A percentile compares a stretch with the other conserved stretches of the same genome.
Evolutionary conservation across 1,140 invertebrate species (phyloP).

Genomic region (Panulirus ornatus): DNA sequence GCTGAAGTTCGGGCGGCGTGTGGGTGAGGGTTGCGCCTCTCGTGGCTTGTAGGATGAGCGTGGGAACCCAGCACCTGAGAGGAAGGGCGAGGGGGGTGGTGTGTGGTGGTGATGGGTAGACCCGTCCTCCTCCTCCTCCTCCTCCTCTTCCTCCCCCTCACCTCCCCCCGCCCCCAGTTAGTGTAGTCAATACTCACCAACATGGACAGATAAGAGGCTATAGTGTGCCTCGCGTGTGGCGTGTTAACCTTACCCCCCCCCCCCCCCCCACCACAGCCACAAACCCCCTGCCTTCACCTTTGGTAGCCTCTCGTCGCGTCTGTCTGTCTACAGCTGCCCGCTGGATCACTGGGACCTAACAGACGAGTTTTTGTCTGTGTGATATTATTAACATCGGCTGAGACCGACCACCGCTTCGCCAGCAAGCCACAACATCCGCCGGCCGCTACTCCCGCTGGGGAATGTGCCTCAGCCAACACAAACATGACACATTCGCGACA

Average conservation of each 20-base stretch:
- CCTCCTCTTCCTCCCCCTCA: conserved; percentile 9
- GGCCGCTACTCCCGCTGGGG: too few species aligned
- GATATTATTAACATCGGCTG: too few species aligned
- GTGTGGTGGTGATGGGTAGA: not conserved
- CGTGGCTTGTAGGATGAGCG: conserved; percentile 16
- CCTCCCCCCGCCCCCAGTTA: not conserved
- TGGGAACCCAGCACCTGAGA: conserved; percentile 56
- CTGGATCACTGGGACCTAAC: too few species aligned
- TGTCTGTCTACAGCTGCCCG: too few species aligned
- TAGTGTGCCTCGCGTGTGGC: not conserved
- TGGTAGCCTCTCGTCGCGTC: too few species aligned
- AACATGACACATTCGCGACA: not conserved
- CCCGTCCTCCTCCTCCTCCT: not conserved
- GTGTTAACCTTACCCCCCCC: not conserved
- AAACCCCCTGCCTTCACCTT: too few species aligned
- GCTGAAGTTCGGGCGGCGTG: not conserved
- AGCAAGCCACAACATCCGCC: too few species aligned
- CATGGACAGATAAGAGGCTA: conserved; percentile 42
- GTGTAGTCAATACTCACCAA: conserved; percentile 56
- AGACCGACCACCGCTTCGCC: too few species aligned
- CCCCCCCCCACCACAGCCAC: too few species aligned
- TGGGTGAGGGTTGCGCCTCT: conserved; percentile 27
- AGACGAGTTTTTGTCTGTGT: too few species aligned
- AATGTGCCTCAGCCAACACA: too few species aligned
- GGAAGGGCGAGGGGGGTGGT: conserved; percentile 11